phyloP scores from a whole-genome alignment of 2,888 invertebrate genomes.

The Pinctada fucata region DNA sequence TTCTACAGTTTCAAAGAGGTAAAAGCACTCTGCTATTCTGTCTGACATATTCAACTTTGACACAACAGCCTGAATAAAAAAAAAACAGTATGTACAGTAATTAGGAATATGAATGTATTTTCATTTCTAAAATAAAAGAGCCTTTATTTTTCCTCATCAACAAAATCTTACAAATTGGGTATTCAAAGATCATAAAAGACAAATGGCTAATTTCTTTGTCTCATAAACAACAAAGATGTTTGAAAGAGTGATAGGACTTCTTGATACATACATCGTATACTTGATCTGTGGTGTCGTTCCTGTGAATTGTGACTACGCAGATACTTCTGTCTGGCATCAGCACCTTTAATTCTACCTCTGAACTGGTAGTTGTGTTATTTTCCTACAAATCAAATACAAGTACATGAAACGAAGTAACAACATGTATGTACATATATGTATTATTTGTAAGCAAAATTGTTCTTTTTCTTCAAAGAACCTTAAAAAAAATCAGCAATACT shows the following conservation, averaged over 20 bases:
- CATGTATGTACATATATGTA: not conserved
- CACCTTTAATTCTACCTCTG: conserved; percentile 83
- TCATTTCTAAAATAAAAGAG: no score
- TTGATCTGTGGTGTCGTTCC: conserved; percentile 92
- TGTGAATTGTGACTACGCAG: conserved; percentile 90
- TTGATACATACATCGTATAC: conserved; percentile 82
- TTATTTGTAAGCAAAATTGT: no score
- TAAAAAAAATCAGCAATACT: no score
- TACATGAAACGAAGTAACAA: not conserved
- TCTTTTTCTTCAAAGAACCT: no score
- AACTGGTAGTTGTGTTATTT: conserved; percentile 52
- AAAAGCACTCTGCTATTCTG: conserved; percentile 92
- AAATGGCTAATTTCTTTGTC: no score
- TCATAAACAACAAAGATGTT: no score
- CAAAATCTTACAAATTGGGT: no score
- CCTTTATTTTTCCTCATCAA: no score
- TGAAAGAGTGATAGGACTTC: no score
- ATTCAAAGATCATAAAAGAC: no score
- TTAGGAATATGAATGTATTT: not conserved
- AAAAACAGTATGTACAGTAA: not conserved
- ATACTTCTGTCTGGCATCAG: conserved; percentile 94
- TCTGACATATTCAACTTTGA: conserved; percentile 89
- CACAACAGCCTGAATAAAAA: conserved; percentile 83
- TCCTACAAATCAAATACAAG: conserved; percentile 15
- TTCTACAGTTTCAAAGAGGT: conserved; percentile 97